Percentiles rank a stretch among this genome's conserved stretches.
phyloP scores from a whole-genome alignment of 2,888 invertebrate species.

The Lottia scabra region DNA sequence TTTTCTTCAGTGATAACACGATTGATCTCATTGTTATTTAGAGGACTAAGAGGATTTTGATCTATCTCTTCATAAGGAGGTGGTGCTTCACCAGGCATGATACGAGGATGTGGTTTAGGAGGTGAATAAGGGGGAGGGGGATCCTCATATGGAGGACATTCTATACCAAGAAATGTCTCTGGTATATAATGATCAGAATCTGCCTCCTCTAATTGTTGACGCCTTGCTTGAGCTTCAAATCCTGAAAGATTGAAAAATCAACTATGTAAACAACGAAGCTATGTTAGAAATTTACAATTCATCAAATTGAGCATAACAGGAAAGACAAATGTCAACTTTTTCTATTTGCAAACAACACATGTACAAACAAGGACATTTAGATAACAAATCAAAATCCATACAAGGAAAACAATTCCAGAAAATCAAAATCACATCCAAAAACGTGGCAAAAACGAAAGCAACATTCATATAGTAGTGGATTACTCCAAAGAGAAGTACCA shows the following conservation, averaged over 20 bases:
- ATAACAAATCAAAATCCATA: too few relatives aligned
- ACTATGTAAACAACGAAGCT: too few relatives aligned
- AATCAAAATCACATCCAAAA: too few relatives aligned
- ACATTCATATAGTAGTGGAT: too few relatives aligned
- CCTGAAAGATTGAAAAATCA: constrained; percentile 38
- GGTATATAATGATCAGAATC: constrained; percentile 60
- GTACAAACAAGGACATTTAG: too few relatives aligned
- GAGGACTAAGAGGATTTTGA: constrained; percentile 29
- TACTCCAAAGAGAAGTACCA: too few relatives aligned
- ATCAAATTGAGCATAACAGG: too few relatives aligned
- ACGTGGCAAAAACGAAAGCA: too few relatives aligned
- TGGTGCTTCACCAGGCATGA: constrained; percentile 55
- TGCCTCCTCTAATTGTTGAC: constrained; percentile 54
- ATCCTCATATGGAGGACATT: constrained; percentile 64
- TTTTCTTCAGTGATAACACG: constrained; percentile 6
- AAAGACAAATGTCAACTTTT: too few relatives aligned
- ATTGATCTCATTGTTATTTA: constrained; percentile 32
- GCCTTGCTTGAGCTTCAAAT: constrained; percentile 41
- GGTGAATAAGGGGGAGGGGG: constrained; percentile 67
- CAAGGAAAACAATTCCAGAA: too few relatives aligned
- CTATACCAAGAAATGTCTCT: constrained; percentile 56
- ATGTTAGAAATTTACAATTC: too few relatives aligned
- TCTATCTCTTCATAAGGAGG: constrained; percentile 61
- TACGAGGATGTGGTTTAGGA: constrained; percentile 58
- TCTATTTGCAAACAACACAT: too few relatives aligned